Evolutionary conservation across 2,797 vertebrate genomes (phyloP), one percentile per base, ranked within the genome.

Genomic region (Ptychadena robeensis): DNA sequence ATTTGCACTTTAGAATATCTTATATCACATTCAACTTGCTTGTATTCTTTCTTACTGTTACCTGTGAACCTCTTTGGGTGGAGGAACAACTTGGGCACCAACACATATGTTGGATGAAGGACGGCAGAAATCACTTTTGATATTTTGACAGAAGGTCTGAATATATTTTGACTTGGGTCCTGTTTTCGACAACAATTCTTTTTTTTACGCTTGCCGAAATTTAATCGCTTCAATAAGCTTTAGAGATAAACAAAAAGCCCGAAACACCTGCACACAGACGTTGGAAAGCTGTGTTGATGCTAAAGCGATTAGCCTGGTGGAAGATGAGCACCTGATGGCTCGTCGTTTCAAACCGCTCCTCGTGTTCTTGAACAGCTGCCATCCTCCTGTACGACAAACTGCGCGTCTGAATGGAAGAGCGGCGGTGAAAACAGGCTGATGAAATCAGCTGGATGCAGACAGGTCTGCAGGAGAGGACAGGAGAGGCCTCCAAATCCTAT

Each of bases 401-500:
- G 73, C n/a, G 65, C 27, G 10, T 32, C 53, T 57, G 48, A 81
- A 74, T 63, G 38, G 22, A 68, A 44, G 28, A 12, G 4, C 0
- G 61, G 38, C 53, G 25, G 15, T n/a, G 53, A 2, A 53, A 53
- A 71, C 32, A 81, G 34, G 40, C 30, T 35, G 59, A 73, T 70
- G 32, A 38, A 82, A 70, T 69, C 66, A 75, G 59, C 34, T 71
- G 53, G 71, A 48, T 53, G 14, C 44, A 82, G 40, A 57, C 40
- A 73, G 34, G 65, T 31, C 40, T 22, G 72, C 71, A 38, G 80
- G 48, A 75, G 59, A 9, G 61, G 61, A 5, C 5, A n/a, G 14
- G 4, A 25, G 44, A 28, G 12, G 38, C 31, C 66, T 82, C 72
- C 71, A 82, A 81, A 75, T 68, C 72, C 64, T 37, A 63, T 69